A percentile compares a stretch with the other conserved stretches of the same genome.
These are phyloP conservation scores for Diphyllodes magnificus DNA, from an alignment of 2,113 vertebrate genomes.

Conservation along the genomic window DNA sequence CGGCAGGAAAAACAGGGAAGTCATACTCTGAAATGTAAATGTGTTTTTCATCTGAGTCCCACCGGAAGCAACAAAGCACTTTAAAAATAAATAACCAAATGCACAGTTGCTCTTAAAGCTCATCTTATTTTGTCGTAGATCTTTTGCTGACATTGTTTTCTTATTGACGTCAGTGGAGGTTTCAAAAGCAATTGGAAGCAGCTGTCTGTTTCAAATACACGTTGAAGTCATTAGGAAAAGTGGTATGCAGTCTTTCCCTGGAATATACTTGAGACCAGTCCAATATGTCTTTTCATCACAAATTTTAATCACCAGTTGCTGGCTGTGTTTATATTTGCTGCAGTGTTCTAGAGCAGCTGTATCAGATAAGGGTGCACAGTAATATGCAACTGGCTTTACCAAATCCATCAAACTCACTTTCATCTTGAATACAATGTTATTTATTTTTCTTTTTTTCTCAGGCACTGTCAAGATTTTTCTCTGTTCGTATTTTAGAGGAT, in stretches of 20 bases:
- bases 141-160: constrained; percentile 6
- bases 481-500: background rate
- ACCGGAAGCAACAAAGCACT: background rate
- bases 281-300: background rate
- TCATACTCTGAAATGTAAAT: background rate
- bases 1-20: background rate
- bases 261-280: background rate
- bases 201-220: background rate
- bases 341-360: background rate
- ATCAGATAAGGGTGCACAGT: background rate
- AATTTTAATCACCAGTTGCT: background rate
- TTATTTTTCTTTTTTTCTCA: background rate
- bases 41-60: background rate
- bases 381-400: background rate
- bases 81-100: background rate
- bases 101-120: background rate
- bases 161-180: background rate
- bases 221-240: background rate
- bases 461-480: background rate
- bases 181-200: constrained; percentile 15
- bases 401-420: background rate
- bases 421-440: background rate
- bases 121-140: background rate
- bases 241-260: background rate
- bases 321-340: background rate